Evolutionary conservation across 2,888 invertebrate species (phyloP), one percentile per base, ranked within the genome.

Genomic region (Kuschelorhynchus macadamiae): DNA sequence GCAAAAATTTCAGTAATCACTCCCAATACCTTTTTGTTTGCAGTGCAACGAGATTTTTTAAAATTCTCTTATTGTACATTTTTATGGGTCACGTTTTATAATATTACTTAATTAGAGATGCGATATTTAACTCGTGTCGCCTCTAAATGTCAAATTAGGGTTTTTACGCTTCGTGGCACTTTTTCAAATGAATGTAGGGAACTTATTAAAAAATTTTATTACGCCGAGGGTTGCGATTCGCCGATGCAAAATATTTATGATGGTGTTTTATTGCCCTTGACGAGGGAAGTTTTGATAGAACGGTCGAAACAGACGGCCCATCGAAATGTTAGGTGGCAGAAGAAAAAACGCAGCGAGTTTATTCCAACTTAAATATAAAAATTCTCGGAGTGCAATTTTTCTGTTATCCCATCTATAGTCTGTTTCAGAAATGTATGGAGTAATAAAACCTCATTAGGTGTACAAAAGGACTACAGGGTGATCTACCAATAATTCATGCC

Each of bases 201-300:
- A 21, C n/a, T 12, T 30, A 12, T 55, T 55, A 36, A 42, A 55
- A 55, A 53, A 21, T 41, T 55, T 55, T 56, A 56, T 56, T 56
- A 56, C 56, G 21, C 21, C 1, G 25, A 17, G 41, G 55, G 25
- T 25, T 33, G 56, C 21, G 21, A 52, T 39, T 52, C 52, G 36
- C 39, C 39, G 21, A 50, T 21, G 39, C 52, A 21, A 52, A 52
- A 52, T 52, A 52, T 52, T 52, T 52, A 52, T 52, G 20, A 52
- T 39, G 14, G 18, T 52, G 52, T 52, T 52, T 52, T 52, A 52
- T 52, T 39, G 14, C 52, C 21, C 39, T 39, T 39, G 52, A 9
- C 21, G 20, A 52, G 52, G 52, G 52, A 21, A 52, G 33, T 52
- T 52, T 52, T 52, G 39, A 52, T 39, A 36, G 18, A 52, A 52